Evolutionary conservation across 2,888 invertebrate species (phyloP), one percentile per base, ranked within the genome.

Genomic region (Hermaeophaga mercurialis): DNA sequence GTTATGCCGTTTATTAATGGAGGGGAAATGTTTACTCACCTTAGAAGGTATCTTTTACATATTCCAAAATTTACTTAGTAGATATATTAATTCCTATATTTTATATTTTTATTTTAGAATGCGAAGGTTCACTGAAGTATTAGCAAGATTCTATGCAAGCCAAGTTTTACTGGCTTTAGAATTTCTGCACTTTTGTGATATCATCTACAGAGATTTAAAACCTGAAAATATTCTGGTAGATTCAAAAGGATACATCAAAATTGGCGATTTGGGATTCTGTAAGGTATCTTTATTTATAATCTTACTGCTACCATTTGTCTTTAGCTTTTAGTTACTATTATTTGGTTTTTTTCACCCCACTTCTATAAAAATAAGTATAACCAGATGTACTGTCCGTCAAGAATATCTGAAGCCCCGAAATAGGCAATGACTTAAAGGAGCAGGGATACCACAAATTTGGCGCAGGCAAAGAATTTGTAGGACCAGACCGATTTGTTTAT

Each of bases 241-340:
- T 70, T 79, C 76, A 54, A 82, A 79, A 44, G 94, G 94, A 0
- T 94, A 91, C 73, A 75, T 90, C n/a, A 85, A 93, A 81, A 84
- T 97, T 47, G 92, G 94, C 0, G 97, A 97, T 78, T 94, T 96
- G 73, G 96, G 96, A 18, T 96, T 97, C 79, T 91, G 94, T 66
- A 97, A 97, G 81, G 79, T 73, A 66, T 59, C 38, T 22, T 8
- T 47, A 9, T 31, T 7, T 36, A 9, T n/a, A n/a, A n/a, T n/a
- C n/a, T n/a, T n/a, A n/a, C n/a, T n/a, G n/a, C n/a, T n/a, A n/a
- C n/a, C n/a, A n/a, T n/a, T n/a, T n/a, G n/a, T n/a, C n/a, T n/a
- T n/a, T n/a, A n/a, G n/a, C n/a, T n/a, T n/a, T n/a, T n/a, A n/a
- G n/a, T n/a, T n/a, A n/a, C n/a, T n/a, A n/a, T n/a, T n/a, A n/a